Evolutionary conservation across 2,797 vertebrate genomes (phyloP).

Genomic region (Falco cherrug): DNA sequence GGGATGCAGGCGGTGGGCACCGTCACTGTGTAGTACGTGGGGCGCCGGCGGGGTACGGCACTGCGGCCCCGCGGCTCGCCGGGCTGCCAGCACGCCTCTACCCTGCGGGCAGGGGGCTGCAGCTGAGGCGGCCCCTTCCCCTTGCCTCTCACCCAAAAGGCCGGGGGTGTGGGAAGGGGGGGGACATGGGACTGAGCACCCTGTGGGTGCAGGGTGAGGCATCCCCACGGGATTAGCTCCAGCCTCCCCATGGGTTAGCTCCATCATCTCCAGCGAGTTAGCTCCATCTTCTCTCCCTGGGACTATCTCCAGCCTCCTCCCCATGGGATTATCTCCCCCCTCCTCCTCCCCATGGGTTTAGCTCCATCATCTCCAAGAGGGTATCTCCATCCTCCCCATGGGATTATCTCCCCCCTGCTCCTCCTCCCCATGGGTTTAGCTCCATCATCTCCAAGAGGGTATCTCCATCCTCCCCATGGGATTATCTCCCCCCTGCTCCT

Average conservation of each 20-base stretch:
- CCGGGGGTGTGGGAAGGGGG: neutral
- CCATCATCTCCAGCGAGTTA: neutral
- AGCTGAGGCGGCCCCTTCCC: neutral
- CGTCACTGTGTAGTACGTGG: conserved; percentile 35
- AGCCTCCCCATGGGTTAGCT: neutral
- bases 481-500: neutral
- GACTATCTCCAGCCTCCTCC: neutral
- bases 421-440: neutral
- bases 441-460: no score
- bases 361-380: no score
- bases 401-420: neutral
- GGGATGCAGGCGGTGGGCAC: conserved; percentile 17
- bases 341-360: neutral
- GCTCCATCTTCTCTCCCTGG: neutral
- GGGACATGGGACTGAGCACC: neutral
- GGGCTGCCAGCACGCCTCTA: neutral
- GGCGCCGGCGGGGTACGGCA: neutral
- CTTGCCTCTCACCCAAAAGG: rapidly evolving
- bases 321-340: no score
- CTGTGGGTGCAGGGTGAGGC: neutral
- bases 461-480: neutral
- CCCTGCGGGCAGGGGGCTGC: neutral
- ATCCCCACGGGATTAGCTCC: neutral
- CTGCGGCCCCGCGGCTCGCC: neutral
- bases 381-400: neutral